Evolutionary conservation across 2,888 invertebrate genomes (phyloP), one percentile per base, ranked within the genome.

Genomic region (Eupeodes latifasciatus): DNA sequence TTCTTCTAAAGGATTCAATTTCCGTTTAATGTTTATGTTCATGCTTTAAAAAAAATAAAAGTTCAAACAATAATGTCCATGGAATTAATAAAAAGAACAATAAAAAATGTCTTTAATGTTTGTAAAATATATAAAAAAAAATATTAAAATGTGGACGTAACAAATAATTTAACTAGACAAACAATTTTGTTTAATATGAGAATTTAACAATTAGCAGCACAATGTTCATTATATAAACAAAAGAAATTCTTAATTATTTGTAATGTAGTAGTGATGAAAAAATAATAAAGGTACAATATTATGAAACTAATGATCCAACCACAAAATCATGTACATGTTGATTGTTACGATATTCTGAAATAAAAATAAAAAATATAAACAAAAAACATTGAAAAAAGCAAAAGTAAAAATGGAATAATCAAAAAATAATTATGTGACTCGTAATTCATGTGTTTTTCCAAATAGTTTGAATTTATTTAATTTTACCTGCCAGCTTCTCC

Each of bases 401-500:
- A 69, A 81, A 61, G 67, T 53, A 77, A 77, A 72, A 83, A 53
- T 11, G 27, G 14, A 44, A 27, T 49, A 47, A 66, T 64, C 57
- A 59, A 53, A 78, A 72, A 67, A 57, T 40, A 34, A 82, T 85
- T 83, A 49, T 47, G 55, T 2, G 36, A 36, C 40, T 40, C 40
- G 4, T 40, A 59, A 59, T 59, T 36, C 14, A 51, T 53, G 69
- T 77, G 71, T 51, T 12, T 64, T 12, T 36, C n/a, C n/a, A 47
- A 69, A 36, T 64, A 12, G 19, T 6, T 51, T n/a, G 1, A 27
- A 27, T 27, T n/a, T 61, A 27, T 27, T 40, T 2, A 7, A 57
- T 47, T 36, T 94, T 94, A 96, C 95, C 95, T 95, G 90, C 94
- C 94, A 81, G 95, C 94, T 93, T 95, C 95, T 90, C 94, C 93